phyloP scores from a whole-genome alignment of 1,140 invertebrate genomes.

The Capitella teleta region DNA sequence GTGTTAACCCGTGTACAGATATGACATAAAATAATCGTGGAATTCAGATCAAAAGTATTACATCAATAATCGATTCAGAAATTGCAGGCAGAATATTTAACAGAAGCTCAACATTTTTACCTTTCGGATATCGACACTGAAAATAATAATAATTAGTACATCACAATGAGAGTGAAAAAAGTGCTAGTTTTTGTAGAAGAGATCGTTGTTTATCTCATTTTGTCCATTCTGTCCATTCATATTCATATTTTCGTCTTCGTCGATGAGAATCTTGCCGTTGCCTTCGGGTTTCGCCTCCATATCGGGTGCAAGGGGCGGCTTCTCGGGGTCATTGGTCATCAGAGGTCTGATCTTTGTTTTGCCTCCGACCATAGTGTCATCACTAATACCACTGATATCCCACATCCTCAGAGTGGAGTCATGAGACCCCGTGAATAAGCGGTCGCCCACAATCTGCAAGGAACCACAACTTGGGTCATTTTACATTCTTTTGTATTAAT shows the following conservation, averaged over 20 bases:
- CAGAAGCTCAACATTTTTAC: no score
- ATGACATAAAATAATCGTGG: no score
- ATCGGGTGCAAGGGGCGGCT: background rate
- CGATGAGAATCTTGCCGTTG: background rate
- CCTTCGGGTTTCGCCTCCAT: background rate
- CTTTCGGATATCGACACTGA: no score
- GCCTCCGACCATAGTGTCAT: constrained; percentile 1
- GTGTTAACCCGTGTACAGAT: no score
- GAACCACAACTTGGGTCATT: no score
- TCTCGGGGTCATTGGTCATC: background rate
- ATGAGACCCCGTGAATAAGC: constrained; percentile 40
- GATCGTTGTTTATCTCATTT: background rate
- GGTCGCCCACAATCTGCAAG: constrained; percentile 29
- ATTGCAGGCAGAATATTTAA: no score
- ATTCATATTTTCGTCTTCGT: background rate
- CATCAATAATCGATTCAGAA: no score
- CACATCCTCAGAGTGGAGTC: constrained; percentile 42
- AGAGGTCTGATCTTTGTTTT: background rate
- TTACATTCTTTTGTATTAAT: no score
- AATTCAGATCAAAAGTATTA: no score
- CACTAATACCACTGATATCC: constrained; percentile 13
- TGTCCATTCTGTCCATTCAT: background rate
- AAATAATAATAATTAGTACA: no score
- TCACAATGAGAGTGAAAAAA: no score
- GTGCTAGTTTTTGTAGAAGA: background rate